These are phyloP conservation scores for Eristalis tenax DNA, from an alignment of 2,888 invertebrate species.

Conservation along the genomic window DNA sequence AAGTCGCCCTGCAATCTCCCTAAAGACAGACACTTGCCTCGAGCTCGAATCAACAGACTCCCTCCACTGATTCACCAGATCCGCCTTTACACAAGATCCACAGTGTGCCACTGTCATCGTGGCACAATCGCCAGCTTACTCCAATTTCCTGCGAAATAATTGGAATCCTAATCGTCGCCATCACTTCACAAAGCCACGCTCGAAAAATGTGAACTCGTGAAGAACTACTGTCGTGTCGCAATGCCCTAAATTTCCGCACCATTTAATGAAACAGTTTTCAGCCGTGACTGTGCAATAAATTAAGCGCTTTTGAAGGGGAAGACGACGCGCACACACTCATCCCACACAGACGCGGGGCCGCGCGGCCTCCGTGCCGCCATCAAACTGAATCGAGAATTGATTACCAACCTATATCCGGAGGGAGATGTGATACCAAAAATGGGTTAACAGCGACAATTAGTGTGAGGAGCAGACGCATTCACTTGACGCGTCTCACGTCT, in stretches of 20 bases:
- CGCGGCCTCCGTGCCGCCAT: neutral
- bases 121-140: too few species aligned
- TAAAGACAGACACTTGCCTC: too few species aligned
- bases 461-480: slow-evolving; percentile 29
- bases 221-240: slow-evolving; percentile 32
- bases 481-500: neutral
- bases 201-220: neutral
- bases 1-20: too few species aligned
- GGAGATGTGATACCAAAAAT: slow-evolving; percentile 53
- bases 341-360: slow-evolving; percentile 25
- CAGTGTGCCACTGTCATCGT: too few species aligned
- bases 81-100: too few species aligned
- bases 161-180: neutral
- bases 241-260: slow-evolving; percentile 37
- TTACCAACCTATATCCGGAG: slow-evolving; percentile 45
- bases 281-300: slow-evolving; percentile 35
- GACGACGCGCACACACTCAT: slow-evolving; percentile 3
- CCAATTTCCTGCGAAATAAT: neutral
- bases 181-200: neutral
- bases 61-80: too few species aligned
- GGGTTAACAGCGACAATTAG: slow-evolving; percentile 49
- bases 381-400: slow-evolving; percentile 34
- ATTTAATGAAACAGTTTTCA: slow-evolving; percentile 10
- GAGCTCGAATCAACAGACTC: too few species aligned
- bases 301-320: slow-evolving; percentile 23